Evolutionary conservation across 2,113 vertebrate species (phyloP).

Genomic region (Otis tarda): DNA sequence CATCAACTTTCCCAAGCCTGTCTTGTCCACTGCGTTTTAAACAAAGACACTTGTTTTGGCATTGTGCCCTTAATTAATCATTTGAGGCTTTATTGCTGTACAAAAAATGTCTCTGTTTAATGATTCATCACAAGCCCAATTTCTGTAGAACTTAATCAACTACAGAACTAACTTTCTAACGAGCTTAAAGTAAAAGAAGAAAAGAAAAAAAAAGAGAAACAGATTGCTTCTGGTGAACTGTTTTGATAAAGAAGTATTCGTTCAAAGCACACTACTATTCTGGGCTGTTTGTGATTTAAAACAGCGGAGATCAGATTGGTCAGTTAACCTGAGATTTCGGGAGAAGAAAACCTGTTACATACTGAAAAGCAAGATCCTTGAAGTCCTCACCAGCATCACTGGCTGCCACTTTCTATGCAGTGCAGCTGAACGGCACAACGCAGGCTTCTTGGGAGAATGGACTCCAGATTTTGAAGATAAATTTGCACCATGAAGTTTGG

Average conservation of each 20-base stretch:
- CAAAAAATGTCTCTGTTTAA: slow-evolving; percentile 77
- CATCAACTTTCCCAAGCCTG: slow-evolving; percentile 85
- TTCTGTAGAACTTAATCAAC: slow-evolving; percentile 78
- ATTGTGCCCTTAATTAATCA: slow-evolving; percentile 85
- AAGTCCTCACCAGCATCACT: background rate
- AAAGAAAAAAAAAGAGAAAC: background rate
- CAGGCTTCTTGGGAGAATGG: background rate
- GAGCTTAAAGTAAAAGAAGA: slow-evolving; percentile 32
- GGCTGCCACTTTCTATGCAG: background rate
- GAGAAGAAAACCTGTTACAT: background rate
- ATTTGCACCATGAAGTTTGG: background rate
- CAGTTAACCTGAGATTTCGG: background rate
- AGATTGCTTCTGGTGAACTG: background rate
- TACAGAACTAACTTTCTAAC: slow-evolving; percentile 76
- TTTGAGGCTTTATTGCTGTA: slow-evolving; percentile 75
- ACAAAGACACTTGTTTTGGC: slow-evolving; percentile 85
- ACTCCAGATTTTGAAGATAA: background rate
- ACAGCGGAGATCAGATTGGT: background rate
- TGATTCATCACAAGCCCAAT: slow-evolving; percentile 76
- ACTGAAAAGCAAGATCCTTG: background rate
- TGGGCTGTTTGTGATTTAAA: background rate
- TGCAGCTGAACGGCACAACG: background rate
- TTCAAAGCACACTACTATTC: background rate
- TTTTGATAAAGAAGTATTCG: background rate
- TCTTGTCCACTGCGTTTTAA: slow-evolving; percentile 84